Conservation (phyloP, 2,113 vertebrate species). For the Phylloscopus trochilus region DNA sequence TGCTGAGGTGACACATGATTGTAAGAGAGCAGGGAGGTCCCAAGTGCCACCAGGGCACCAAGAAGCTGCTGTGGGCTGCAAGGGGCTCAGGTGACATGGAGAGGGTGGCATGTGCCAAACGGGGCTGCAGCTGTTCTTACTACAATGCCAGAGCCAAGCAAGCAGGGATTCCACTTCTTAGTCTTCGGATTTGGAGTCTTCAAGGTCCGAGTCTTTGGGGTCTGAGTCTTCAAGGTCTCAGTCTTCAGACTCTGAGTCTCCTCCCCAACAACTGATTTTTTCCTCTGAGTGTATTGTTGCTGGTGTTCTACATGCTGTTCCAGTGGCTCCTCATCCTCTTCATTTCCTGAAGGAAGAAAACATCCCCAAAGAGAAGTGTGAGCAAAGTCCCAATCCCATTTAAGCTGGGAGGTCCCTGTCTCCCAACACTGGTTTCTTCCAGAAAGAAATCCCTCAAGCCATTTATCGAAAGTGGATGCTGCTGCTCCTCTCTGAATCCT, state of each 20-base stretch:
- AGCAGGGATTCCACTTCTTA: rapidly evolving
- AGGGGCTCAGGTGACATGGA: not conserved
- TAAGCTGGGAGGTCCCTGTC: not conserved
- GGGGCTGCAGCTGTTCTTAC: not conserved
- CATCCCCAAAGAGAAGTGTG: not conserved
- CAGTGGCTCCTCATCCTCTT: conserved; percentile 58
- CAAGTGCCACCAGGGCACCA: rapidly evolving
- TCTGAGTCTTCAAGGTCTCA: not conserved
- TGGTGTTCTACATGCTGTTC: rapidly evolving
- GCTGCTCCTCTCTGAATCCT: not conserved
- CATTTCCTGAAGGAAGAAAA: conserved; percentile 65
- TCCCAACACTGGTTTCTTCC: rapidly evolving
- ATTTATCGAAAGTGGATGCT: not conserved
- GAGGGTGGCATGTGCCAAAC: not conserved
- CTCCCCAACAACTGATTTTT: not conserved
- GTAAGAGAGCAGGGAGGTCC: not conserved
- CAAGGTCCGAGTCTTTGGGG: no score
- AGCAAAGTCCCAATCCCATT: not conserved
- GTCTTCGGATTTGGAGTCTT: rapidly evolving
- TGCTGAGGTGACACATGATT: not conserved
- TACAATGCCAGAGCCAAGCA: no score
- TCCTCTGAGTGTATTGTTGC: not conserved
- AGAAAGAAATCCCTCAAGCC: not conserved
- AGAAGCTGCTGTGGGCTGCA: no score
- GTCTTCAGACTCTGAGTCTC: not conserved